Evolutionary conservation across 1,140 invertebrate genomes (phyloP).

Genomic region (Drosophila paulistorum): DNA sequence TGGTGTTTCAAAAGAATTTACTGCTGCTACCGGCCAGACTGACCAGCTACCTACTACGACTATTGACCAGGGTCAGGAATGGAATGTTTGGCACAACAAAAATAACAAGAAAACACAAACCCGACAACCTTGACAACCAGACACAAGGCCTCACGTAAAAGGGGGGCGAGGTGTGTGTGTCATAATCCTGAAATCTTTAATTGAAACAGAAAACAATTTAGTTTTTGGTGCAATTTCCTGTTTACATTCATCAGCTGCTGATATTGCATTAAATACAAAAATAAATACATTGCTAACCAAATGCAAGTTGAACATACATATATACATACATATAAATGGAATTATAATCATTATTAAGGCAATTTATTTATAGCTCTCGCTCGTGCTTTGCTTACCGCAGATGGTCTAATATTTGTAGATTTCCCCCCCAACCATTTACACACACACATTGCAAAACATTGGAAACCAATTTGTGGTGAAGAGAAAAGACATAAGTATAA

Average conservation of each 20-base stretch:
- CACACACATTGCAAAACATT: constrained; percentile 17
- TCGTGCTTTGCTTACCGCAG: constrained; percentile 13
- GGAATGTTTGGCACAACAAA: not conserved
- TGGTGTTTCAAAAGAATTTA: not conserved
- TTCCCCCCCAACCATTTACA: not conserved
- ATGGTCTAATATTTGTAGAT: constrained; percentile 38
- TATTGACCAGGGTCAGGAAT: constrained; percentile 68
- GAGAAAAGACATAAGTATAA: constrained; percentile 12
- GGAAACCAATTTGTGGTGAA: constrained; percentile 68
- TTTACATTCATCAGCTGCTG: constrained; percentile 59
- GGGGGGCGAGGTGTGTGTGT: constrained; percentile 1
- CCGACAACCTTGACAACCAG: constrained; percentile 42
- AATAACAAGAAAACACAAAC: not conserved
- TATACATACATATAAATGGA: constrained; percentile 49
- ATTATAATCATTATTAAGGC: constrained; percentile 12
- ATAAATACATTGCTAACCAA: constrained; percentile 52
- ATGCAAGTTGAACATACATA: constrained; percentile 26
- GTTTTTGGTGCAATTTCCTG: constrained; percentile 1
- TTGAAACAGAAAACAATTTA: constrained; percentile 10
- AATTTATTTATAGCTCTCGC: constrained; percentile 48
- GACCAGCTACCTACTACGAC: constrained; percentile 25
- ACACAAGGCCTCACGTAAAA: constrained; percentile 1
- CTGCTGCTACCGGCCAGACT: not conserved
- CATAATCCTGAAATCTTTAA: constrained; percentile 23
- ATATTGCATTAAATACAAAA: constrained; percentile 65